A percentile compares a stretch with the other conserved stretches of the same genome.
These are phyloP conservation scores for Macrophya alboannulata DNA, from an alignment of 2,888 invertebrate genomes.

Conservation along the genomic window DNA sequence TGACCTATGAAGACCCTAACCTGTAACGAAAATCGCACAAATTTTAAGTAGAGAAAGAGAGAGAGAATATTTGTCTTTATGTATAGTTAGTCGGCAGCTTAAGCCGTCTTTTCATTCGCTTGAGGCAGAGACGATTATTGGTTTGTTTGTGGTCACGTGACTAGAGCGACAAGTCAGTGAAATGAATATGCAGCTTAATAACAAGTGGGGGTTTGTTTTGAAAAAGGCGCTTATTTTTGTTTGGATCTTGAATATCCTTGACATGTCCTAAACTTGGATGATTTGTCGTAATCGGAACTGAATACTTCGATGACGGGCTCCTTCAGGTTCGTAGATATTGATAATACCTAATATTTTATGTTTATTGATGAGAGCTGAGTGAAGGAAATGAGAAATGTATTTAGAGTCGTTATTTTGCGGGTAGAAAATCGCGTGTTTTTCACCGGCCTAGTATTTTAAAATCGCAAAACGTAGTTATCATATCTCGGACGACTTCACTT, in stretches of 20 bases:
- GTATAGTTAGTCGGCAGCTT: not conserved
- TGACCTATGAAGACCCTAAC: not conserved
- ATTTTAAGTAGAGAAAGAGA: not conserved
- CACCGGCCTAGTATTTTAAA: not conserved
- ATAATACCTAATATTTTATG: not conserved
- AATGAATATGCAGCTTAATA: constrained; percentile 7
- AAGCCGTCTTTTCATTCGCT: not conserved
- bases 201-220: not conserved
- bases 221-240: constrained; percentile 28
- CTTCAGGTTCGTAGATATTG: constrained; percentile 7
- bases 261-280: not conserved
- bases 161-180: not conserved
- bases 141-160: not conserved
- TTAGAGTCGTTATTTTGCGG: not conserved
- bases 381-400: not conserved
- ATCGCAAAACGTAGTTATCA: no score
- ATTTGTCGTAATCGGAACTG: not conserved
- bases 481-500: not conserved
- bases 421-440: not conserved
- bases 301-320: not conserved
- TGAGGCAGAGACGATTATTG: not conserved
- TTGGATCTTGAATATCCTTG: constrained; percentile 9
- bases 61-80: not conserved
- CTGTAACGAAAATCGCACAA: not conserved
- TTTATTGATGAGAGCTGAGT: not conserved